Base-by-base conservation (phyloP, 2,888 invertebrate species). In the Steromphala cineraria region DNA sequence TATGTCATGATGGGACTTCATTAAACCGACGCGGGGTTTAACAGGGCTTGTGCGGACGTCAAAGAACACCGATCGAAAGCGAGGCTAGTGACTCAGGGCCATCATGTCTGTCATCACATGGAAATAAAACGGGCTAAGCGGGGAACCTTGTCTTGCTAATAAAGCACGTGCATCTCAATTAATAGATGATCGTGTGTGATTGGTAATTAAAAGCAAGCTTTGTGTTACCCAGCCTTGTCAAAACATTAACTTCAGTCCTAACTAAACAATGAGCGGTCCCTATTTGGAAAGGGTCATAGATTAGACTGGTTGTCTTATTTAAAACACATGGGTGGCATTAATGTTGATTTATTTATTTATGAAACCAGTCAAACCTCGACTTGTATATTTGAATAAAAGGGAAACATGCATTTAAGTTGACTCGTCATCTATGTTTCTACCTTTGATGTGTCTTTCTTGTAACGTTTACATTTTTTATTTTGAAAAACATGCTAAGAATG, bases 201-300 rank as follows among this genome's bases (percentile, higher is more conserved):
- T 62, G 62, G 62, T 62, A 62, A 62, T 62, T 62, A 62, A 62
- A 62, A 62, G 62, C 62, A 24, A 28, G 62, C 62, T 62, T 62
- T 62, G 62, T 62, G 62, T 62, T 62, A 62, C 17, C 28, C 62
- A 62, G n/a, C 28, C 62, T 17, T 62, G 62, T 62, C 62, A 62
- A 62, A 62, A 62, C 62, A 62, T 62, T 62, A 62, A 62, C 62
- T 62, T 24, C 21, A 62, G 28, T 24, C 28, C 28, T 62, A 62
- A 7, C 28, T 17, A 62, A 62, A 62, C 62, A 62, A 62, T 62
- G 62, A 62, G 28, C 46, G 46, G 46, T 46, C 46, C 46, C 46
- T 46, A 46, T 46, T 46, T 46, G 46, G 46, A 46, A 10, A 46
- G 46, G 46, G 13, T 46, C 46, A 46, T 46, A 46, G 46, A 46